phyloP scores from a whole-genome alignment of 2,888 invertebrate species.

The Eupithecia exiguata region DNA sequence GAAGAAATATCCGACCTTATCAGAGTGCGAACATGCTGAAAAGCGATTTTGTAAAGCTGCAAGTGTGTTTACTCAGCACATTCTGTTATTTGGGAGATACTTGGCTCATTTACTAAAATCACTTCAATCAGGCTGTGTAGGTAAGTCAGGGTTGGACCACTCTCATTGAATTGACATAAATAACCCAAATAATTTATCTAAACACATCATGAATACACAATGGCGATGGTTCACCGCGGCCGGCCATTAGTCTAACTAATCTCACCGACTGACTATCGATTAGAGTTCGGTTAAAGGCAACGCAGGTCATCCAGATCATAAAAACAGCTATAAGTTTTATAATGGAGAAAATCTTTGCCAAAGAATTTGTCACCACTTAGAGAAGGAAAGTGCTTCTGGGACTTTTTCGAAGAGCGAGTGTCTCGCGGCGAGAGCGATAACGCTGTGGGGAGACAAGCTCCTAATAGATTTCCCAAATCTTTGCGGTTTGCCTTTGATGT shows the following conservation, averaged over 20 bases:
- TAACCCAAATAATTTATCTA: conserved; percentile 31
- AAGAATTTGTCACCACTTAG: background rate
- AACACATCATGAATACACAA: conserved; percentile 35
- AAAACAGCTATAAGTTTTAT: background rate
- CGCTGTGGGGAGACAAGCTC: background rate
- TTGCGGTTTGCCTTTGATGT: background rate
- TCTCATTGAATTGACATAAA: conserved; percentile 23
- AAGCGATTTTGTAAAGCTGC: background rate
- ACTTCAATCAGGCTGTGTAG: background rate
- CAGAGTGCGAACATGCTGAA: background rate
- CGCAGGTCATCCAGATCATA: conserved; percentile 8
- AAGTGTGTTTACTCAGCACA: background rate
- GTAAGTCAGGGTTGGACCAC: conserved; percentile 11
- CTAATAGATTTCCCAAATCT: background rate
- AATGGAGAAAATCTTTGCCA: background rate
- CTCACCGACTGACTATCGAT: conserved; percentile 36
- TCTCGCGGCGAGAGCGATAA: background rate
- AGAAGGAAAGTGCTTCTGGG: background rate
- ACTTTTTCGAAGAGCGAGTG: background rate
- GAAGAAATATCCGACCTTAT: background rate
- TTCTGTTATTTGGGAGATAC: background rate
- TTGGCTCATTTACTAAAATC: background rate
- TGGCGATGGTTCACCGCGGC: conserved; percentile 32
- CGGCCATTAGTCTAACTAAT: conserved; percentile 35
- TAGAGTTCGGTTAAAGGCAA: conserved; percentile 22